Evolutionary conservation across 2,113 vertebrate genomes (phyloP), one percentile per base, ranked within the genome.

Genomic region (Myiozetetes cayanensis): DNA sequence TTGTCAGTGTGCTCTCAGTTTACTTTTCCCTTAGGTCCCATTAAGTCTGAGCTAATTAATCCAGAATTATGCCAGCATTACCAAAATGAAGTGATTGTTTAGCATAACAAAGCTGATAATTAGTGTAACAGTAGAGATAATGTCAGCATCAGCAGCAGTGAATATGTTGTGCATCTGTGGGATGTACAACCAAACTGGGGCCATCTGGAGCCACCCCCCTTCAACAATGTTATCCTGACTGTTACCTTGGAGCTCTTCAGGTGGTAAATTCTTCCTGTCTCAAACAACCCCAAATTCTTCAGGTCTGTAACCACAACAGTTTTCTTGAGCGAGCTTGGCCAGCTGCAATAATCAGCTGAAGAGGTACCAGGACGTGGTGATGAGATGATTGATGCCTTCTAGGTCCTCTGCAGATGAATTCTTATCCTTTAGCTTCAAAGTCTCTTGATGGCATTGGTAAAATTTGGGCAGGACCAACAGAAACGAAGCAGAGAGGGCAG

Each of bases 1-100:
- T 82, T 71, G 39, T 44, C 79, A 70, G 63, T 3, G 30, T 33
- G 39, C 35, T 92, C 76, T 71, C 31, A 7, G 52, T 68, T 89
- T 58, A 66, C 75, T 80, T 91, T 81, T 55, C 76, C 80, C 86
- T 46, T 44, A 93, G 65, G 68, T 46, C 47, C 0, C 0, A 74
- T 86, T 89, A 94, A 89, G 28, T 21, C 80, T 61, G 50, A 92
- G 62, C 55, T 92, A 92, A 93, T 90, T 77, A 41, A 71, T 87
- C 70, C 91, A 72, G 65, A 84, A 77, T 96, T 86, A 77, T 2
- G 2, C 37, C 78, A 78, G 33, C 61, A 56, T 84, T 74, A 63
- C 80, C 44, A 37, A 84, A 95, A 71, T 44, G 44, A 94, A 94
- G 50, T 19, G 88, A 44, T 80, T 92, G 66, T 81, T 95, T 90